phyloP scores from a whole-genome alignment of 2,888 invertebrate species.

The Eutolmus rufibarbis region DNA sequence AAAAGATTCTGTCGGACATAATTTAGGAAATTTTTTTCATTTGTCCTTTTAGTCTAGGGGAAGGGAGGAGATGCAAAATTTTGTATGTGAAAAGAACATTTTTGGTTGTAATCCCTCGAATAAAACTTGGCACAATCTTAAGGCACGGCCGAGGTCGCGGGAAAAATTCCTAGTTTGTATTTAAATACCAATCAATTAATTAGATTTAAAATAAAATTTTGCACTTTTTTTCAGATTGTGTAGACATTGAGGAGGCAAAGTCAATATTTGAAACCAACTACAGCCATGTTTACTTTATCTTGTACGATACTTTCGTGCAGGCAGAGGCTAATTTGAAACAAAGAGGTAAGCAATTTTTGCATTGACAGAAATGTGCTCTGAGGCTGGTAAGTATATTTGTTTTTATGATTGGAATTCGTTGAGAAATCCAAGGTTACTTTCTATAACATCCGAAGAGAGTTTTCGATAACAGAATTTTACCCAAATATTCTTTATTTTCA shows the following conservation, averaged over 20 bases:
- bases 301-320: constrained; percentile 93
- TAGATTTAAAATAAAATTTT: not conserved
- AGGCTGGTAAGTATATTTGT: not conserved
- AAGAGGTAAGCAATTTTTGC: constrained; percentile 72
- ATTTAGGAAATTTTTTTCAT: too few relatives aligned
- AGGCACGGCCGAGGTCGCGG: too few relatives aligned
- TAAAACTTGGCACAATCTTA: too few relatives aligned
- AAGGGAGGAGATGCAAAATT: too few relatives aligned
- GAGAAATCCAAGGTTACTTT: not conserved
- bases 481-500: not conserved
- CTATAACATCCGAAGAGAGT: not conserved
- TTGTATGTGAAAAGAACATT: too few relatives aligned
- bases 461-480: not conserved
- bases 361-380: not conserved
- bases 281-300: constrained; percentile 93
- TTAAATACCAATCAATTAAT: too few relatives aligned
- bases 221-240: constrained; percentile 76
- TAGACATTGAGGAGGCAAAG: constrained; percentile 88
- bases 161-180: too few relatives aligned
- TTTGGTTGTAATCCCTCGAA: too few relatives aligned
- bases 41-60: too few relatives aligned
- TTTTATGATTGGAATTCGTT: not conserved
- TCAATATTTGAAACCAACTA: constrained; percentile 92
- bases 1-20: too few relatives aligned
- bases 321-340: constrained; percentile 91